Conservation (phyloP, 2,888 invertebrate species). For the Sisyra nigra region DNA sequence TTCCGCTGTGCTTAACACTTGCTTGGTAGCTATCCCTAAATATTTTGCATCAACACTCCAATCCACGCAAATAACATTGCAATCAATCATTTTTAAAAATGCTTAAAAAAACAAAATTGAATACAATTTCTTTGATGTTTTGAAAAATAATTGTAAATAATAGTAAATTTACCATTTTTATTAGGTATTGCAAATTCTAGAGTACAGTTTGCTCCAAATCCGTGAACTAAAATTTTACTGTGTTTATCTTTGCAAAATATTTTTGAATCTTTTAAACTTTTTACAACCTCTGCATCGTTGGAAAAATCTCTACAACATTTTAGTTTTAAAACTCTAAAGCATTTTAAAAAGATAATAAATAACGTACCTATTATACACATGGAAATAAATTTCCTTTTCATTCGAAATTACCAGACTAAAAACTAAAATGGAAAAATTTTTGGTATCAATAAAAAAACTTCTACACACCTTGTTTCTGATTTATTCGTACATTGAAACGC, state of each 20-base stretch:
- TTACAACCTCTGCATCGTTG: no score
- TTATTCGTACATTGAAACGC: no score
- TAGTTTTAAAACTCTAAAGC: no score
- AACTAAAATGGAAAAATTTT: no score
- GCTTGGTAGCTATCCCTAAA: not conserved
- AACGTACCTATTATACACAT: no score
- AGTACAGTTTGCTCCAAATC: not conserved
- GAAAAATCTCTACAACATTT: no score
- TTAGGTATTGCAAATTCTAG: not conserved
- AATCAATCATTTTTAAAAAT: not conserved
- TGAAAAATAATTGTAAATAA: not conserved
- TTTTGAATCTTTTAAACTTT: no score
- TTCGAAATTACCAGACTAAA: no score
- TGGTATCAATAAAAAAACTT: no score
- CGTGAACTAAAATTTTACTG: not conserved
- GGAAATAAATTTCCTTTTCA: no score
- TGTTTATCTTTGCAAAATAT: not conserved
- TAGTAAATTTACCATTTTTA: not conserved
- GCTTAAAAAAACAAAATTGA: conserved; percentile 2
- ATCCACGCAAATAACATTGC: conserved; percentile 2
- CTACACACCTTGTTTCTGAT: no score
- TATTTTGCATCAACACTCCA: not conserved
- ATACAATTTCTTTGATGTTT: not conserved
- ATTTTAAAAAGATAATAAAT: no score
- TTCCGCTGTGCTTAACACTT: not conserved